Base-by-base conservation (phyloP, 2,797 vertebrate species). In the Artibeus jamaicensis region DNA sequence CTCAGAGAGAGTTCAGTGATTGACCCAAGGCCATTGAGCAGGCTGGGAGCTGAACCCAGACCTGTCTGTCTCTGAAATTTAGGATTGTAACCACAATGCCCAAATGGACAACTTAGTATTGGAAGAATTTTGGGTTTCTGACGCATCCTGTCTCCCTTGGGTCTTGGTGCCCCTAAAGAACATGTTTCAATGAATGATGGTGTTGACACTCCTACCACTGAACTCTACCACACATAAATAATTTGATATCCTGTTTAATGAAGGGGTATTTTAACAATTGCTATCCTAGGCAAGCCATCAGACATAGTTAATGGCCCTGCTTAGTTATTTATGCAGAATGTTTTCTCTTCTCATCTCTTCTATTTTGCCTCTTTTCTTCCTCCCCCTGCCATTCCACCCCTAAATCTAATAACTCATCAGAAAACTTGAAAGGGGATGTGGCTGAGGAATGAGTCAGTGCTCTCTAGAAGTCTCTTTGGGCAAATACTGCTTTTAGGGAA, bases 171-270 rank as follows among this genome's bases (percentile, higher is more conserved):
- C 70, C 55, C 87, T 88, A 67, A 82, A 96, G 95, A 85, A 6
- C 22, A 2, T 11, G 0, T 87, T 96, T 97, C 82, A 87, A 42
- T 96, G 65, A 86, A 91, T 65, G 65, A 76, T 2, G 39, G 11
- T 88, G 67, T 96, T 95, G 55, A 32, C 86, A 53, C 84, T 94
- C 88, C 48, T n/a, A 53, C 73, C 70, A 78, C 26, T 83, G 89
- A 59, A 12, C 95, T 94, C 73, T 21, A 59, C 71, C 74, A 34
- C 65, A 37, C 95, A 88, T 96, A 97, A 97, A 95, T 86, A 95
- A 82, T 94, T 97, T 96, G 67, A 67, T 97, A 96, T 95, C 96
- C 93, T 96, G 81, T 95, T 98, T 98, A 98, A 98, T 98, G 96
- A 90, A 87, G 0, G 0, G 67, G 42, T 96, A 94, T 88, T 97